These are phyloP conservation scores for Cephalopholis sonnerati DNA, from an alignment of 2,113 vertebrate genomes.

Conservation along the genomic window DNA sequence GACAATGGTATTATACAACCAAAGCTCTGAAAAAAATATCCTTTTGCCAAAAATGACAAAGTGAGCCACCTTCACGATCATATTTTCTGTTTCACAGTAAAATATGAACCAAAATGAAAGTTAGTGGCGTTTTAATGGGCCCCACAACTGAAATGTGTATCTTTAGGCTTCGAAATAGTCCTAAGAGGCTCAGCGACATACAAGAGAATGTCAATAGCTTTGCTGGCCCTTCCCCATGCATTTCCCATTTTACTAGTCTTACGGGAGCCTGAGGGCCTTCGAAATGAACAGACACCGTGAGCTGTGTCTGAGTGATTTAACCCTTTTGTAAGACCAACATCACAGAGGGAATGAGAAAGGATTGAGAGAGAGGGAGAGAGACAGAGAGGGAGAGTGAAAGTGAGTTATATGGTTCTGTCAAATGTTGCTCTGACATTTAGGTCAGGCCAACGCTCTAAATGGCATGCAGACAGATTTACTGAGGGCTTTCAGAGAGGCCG, in stretches of 20 bases:
- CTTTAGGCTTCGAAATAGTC: slow-evolving; percentile 21
- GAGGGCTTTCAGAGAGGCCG: slow-evolving; percentile 54
- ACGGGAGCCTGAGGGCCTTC: slow-evolving; percentile 4
- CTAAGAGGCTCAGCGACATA: not conserved
- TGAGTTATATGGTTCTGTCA: slow-evolving; percentile 58
- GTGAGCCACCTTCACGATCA: not conserved
- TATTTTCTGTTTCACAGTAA: not conserved
- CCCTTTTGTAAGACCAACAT: slow-evolving; percentile 48
- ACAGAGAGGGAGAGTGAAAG: slow-evolving; percentile 9
- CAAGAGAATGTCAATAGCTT: slow-evolving; percentile 17
- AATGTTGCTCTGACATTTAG: slow-evolving; percentile 76
- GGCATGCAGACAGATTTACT: slow-evolving; percentile 73
- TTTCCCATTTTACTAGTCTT: slow-evolving; percentile 22
- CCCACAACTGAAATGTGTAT: not conserved
- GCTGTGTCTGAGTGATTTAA: slow-evolving; percentile 59
- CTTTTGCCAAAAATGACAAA: not conserved
- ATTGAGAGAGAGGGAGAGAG: slow-evolving; percentile 7
- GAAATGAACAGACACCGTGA: slow-evolving; percentile 33
- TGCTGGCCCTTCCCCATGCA: slow-evolving; percentile 1
- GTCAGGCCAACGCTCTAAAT: slow-evolving; percentile 71
- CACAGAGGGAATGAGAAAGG: slow-evolving; percentile 16
- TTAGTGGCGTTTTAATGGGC: not conserved
- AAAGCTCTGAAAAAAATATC: not conserved
- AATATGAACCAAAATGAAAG: not conserved
- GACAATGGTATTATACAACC: slow-evolving; percentile 11